phyloP scores from a whole-genome alignment of 2,888 invertebrate genomes.

The Dendrolimus pini region DNA sequence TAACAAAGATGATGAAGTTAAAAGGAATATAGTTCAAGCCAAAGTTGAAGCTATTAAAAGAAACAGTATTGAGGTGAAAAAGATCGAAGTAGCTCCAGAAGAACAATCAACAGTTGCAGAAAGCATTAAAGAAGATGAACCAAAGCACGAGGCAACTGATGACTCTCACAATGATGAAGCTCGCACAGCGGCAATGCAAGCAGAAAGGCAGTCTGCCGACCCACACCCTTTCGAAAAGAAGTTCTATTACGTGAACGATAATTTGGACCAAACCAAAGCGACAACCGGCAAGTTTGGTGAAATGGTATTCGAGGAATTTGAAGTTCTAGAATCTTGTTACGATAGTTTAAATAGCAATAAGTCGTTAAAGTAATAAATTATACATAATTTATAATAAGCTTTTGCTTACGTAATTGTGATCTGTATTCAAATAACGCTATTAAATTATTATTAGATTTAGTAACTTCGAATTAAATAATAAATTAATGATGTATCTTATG shows the following conservation, averaged over 20 bases:
- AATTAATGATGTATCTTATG: slow-evolving; percentile 43
- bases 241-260: slow-evolving; percentile 78
- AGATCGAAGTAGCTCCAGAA: slow-evolving; percentile 12
- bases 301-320: slow-evolving; percentile 91
- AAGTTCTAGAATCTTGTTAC: slow-evolving; percentile 79
- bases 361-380: slow-evolving; percentile 53
- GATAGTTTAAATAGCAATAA: slow-evolving; percentile 78
- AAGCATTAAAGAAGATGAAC: slow-evolving; percentile 22
- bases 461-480: slow-evolving; percentile 31
- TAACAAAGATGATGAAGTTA: slow-evolving; percentile 34
- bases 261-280: slow-evolving; percentile 71
- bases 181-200: slow-evolving; percentile 21
- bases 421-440: slow-evolving; percentile 62
- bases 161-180: slow-evolving; percentile 22
- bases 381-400: slow-evolving; percentile 35
- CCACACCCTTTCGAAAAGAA: slow-evolving; percentile 71
- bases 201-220: slow-evolving; percentile 39
- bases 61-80: slow-evolving; percentile 9
- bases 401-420: slow-evolving; percentile 61
- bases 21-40: slow-evolving; percentile 23
- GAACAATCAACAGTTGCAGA: slow-evolving; percentile 7
- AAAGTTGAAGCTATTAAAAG: slow-evolving; percentile 19
- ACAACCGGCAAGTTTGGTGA: slow-evolving; percentile 82
- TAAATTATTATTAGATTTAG: slow-evolving; percentile 67
- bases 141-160: slow-evolving; percentile 19